Evolutionary conservation across 2,797 vertebrate species (phyloP).

Genomic region (Onychomys leucogaster): DNA sequence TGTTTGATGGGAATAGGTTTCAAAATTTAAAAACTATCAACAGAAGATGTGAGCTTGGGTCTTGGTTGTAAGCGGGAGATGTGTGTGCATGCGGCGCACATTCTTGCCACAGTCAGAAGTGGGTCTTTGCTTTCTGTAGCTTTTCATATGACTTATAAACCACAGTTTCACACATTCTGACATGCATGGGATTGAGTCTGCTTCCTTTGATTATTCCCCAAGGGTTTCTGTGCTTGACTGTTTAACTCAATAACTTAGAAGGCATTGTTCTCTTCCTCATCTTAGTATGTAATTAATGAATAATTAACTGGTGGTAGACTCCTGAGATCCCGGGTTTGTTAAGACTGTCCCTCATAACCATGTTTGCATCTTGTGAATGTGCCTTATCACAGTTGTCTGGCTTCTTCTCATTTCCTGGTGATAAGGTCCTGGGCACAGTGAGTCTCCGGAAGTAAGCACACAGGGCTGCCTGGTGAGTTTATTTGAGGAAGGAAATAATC

Average conservation of each 20-base stretch:
- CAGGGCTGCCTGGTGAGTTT: constrained; percentile 92
- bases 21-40: not conserved
- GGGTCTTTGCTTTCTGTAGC: not conserved
- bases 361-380: constrained; percentile 69
- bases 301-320: not conserved
- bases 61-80: not conserved
- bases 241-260: constrained; percentile 15
- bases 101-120: not conserved
- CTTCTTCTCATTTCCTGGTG: constrained; percentile 91
- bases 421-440: constrained; percentile 91
- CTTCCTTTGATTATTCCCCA: not conserved
- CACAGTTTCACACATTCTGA: not conserved
- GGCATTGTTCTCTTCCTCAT: not conserved
- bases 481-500: constrained; percentile 98
- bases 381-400: constrained; percentile 89
- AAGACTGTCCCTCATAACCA: not conserved
- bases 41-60: not conserved
- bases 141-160: not conserved
- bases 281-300: constrained; percentile 22
- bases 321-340: not conserved
- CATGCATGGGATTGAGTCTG: not conserved
- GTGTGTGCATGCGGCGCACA: not conserved
- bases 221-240: not conserved
- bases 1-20: not conserved
- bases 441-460: constrained; percentile 92